Conservation (phyloP, 2,113 vertebrate species). For the Saguinus midas region DNA sequence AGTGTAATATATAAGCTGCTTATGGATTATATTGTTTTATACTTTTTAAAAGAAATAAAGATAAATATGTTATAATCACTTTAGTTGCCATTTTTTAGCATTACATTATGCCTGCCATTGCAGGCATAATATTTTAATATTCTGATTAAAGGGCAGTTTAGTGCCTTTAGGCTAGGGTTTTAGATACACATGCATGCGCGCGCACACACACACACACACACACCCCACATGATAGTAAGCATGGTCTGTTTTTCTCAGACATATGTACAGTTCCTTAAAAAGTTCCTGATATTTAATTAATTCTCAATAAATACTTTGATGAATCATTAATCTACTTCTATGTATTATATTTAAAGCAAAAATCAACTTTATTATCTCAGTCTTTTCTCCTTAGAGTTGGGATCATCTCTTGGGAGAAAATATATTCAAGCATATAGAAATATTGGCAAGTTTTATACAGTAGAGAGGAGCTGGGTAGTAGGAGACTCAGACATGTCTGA, state of each 20-base stretch:
- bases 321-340: background rate
- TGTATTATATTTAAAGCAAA: background rate
- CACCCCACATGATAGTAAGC: background rate
- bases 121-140: background rate
- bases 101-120: background rate
- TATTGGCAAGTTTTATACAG: background rate
- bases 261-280: background rate
- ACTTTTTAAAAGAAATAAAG: background rate
- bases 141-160: background rate
- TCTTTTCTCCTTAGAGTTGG: background rate
- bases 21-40: background rate
- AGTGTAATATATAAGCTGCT: background rate
- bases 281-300: background rate
- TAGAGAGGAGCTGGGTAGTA: background rate
- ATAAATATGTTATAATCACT: background rate
- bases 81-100: background rate
- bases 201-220: background rate
- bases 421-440: background rate
- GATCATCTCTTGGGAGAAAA: background rate
- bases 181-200: background rate
- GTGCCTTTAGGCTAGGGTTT: background rate
- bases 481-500: background rate
- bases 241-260: background rate
- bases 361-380: background rate
- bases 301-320: background rate